These are phyloP conservation scores for Sarcophaga caerulescens DNA, from an alignment of 2,888 invertebrate species.

Conservation along the genomic window DNA sequence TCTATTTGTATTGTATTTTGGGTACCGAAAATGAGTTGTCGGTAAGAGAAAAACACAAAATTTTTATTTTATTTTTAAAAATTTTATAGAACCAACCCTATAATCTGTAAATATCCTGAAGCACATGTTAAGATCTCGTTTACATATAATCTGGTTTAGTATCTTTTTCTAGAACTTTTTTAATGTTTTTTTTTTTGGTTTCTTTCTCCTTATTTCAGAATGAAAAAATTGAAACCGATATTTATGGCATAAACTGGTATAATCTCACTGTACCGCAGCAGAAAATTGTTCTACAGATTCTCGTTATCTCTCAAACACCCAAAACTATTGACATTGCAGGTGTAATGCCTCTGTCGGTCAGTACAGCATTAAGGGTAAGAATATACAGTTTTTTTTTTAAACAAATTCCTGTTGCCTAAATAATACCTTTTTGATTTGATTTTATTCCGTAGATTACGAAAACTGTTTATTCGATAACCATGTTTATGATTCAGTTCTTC, in stretches of 20 bases:
- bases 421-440: not conserved
- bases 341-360: constrained; percentile 67
- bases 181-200: not conserved
- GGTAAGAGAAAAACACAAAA: constrained; percentile 54
- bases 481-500: constrained; percentile 58
- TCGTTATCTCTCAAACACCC: constrained; percentile 65
- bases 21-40: constrained; percentile 72
- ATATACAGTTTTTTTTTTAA: not conserved
- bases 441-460: constrained; percentile 48
- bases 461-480: constrained; percentile 54
- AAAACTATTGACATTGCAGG: constrained; percentile 67
- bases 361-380: constrained; percentile 67
- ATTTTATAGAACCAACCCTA: not conserved
- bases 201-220: constrained; percentile 59
- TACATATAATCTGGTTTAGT: too few relatives aligned
- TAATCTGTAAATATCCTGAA: not conserved
- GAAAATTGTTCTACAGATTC: constrained; percentile 65
- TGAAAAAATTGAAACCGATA: constrained; percentile 63
- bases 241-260: constrained; percentile 70
- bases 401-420: not conserved
- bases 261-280: constrained; percentile 62
- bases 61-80: not conserved
- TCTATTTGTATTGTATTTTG: constrained; percentile 73
- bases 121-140: too few relatives aligned
- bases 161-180: not conserved